These are phyloP conservation scores for Thamnophis sirtalis DNA, from an alignment of 2,113 vertebrate genomes.

Conservation along the genomic window DNA sequence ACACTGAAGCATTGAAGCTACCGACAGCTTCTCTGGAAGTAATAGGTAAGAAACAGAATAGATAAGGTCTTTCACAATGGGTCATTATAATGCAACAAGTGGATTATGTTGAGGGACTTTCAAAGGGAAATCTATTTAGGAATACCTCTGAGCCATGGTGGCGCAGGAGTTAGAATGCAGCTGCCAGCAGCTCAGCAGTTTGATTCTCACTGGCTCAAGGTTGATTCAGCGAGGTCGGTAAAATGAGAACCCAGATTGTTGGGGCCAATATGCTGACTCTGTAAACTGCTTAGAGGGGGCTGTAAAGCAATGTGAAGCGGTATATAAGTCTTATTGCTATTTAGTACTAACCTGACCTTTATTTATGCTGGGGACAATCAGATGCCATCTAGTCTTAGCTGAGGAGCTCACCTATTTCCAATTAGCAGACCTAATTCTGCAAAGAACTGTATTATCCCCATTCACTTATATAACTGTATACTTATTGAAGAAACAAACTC, in stretches of 20 bases:
- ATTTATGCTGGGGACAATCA: neutral
- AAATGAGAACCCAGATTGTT: no score
- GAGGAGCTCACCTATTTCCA: neutral
- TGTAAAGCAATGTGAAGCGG: no score
- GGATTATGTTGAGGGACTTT: neutral
- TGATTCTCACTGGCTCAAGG: no score
- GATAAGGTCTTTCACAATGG: neutral
- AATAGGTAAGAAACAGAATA: neutral
- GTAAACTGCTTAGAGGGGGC: no score
- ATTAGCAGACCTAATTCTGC: neutral
- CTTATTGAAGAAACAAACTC: neutral
- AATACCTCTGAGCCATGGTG: neutral
- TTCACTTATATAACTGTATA: neutral
- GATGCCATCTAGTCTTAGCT: neutral
- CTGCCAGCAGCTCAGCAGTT: no score
- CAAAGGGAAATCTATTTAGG: neutral
- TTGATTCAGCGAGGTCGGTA: no score
- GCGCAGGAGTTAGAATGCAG: no score
- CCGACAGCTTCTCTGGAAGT: neutral
- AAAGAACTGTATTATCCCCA: neutral
- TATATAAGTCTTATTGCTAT: neutral
- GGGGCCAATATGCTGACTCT: no score
- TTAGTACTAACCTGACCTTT: neutral
- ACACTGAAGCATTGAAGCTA: neutral
- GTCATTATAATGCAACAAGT: neutral